Evolutionary conservation across 2,113 vertebrate species (phyloP).

Genomic region (Amphilophus citrinellus): DNA sequence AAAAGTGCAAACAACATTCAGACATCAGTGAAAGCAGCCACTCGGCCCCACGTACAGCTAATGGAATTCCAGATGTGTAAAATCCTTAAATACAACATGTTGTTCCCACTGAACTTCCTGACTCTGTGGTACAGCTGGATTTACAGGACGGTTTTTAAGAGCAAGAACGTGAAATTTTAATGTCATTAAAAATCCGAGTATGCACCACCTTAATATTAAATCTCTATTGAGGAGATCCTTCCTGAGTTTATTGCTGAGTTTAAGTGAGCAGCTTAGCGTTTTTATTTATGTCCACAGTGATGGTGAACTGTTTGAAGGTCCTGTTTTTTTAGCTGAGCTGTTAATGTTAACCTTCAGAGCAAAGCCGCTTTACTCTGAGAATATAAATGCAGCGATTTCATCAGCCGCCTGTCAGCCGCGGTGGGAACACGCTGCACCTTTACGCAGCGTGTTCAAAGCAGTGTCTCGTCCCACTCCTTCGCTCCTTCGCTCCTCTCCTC

Average conservation of each 20-base stretch:
- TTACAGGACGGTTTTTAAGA: not conserved
- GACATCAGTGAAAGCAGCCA: not conserved
- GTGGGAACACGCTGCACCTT: not conserved
- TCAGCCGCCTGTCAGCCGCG: not conserved
- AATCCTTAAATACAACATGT: not conserved
- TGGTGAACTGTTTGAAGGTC: not conserved
- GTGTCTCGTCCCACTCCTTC: not conserved
- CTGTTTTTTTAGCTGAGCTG: not conserved
- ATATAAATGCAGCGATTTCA: not conserved
- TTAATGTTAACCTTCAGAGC: not conserved
- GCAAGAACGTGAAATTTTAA: not conserved
- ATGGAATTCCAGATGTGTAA: not conserved
- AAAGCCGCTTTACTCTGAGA: not conserved
- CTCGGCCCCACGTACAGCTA: accelerated
- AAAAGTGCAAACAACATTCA: too few species aligned
- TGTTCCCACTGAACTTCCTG: too few species aligned
- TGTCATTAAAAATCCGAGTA: not conserved
- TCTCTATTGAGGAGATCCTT: too few species aligned
- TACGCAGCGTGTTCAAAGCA: not conserved
- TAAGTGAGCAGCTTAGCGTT: not conserved
- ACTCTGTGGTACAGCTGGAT: not conserved
- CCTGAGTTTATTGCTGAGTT: accelerated
- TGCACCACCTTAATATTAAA: not conserved
- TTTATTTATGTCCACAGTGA: not conserved
- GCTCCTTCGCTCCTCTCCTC: not conserved